These are phyloP conservation scores for Dicyrtomina minuta DNA, from an alignment of 2,888 invertebrate species.

Conservation along the genomic window DNA sequence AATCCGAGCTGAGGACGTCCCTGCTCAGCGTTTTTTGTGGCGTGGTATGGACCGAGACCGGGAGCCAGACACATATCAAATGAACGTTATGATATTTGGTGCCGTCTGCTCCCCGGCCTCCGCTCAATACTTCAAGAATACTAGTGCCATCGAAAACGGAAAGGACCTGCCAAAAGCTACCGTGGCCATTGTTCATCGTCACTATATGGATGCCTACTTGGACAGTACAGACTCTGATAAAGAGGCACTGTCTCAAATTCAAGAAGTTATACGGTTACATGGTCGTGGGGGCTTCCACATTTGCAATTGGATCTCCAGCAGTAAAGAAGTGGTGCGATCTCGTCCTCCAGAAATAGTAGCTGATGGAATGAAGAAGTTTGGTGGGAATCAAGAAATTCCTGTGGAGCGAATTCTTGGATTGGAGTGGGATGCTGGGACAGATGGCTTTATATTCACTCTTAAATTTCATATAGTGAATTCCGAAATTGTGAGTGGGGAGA, in stretches of 20 bases:
- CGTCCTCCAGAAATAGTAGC: not conserved
- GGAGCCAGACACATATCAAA: not conserved
- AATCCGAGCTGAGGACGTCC: conserved; percentile 33
- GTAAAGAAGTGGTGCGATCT: not conserved
- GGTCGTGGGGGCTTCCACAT: not conserved
- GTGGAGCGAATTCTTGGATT: conserved; percentile 31
- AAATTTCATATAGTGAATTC: conserved; percentile 7
- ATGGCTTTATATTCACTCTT: conserved; percentile 27
- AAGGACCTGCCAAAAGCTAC: conserved; percentile 8
- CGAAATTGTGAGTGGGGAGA: not conserved
- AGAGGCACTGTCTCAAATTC: conserved; percentile 28
- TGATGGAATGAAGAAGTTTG: not conserved
- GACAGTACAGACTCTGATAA: not conserved
- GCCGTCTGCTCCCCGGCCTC: conserved; percentile 14
- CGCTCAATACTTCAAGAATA: conserved; percentile 19
- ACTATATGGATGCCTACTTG: conserved; percentile 24
- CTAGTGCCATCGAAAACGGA: conserved; percentile 5
- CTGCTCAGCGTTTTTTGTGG: conserved; percentile 38
- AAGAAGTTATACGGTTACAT: not conserved
- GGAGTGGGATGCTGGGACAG: conserved; percentile 23
- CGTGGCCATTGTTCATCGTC: not conserved
- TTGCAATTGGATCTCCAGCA: not conserved
- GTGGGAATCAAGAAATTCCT: not conserved
- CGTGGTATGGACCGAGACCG: conserved; percentile 25
- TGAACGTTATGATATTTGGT: conserved; percentile 10